Percentiles rank a stretch among this genome's conserved stretches.
phyloP scores from a whole-genome alignment of 2,888 invertebrate genomes.

The Cheilosia urbana region DNA sequence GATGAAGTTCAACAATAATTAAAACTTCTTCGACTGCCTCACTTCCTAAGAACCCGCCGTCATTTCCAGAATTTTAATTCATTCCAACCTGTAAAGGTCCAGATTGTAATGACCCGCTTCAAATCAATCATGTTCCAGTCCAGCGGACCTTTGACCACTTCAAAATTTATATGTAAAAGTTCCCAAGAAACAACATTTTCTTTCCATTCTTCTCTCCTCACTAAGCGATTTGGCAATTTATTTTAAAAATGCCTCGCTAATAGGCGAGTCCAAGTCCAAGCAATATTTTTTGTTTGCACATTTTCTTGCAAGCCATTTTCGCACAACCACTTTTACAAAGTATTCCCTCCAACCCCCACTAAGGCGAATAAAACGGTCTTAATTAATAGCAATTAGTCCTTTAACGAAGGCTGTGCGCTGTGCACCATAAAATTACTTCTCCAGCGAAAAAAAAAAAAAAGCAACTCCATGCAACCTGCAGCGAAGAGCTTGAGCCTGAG shows the following conservation, averaged over 20 bases:
- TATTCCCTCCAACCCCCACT: slow-evolving; percentile 22
- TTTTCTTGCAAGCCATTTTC: slow-evolving; percentile 16
- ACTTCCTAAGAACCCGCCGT: too few species aligned
- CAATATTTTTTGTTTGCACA: neutral
- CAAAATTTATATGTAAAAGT: neutral
- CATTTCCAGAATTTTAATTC: too few species aligned
- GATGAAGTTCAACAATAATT: too few species aligned
- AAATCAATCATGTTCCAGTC: neutral
- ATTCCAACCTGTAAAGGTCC: too few species aligned
- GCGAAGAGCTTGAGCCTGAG: slow-evolving; percentile 10
- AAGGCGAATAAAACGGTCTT: slow-evolving; percentile 53
- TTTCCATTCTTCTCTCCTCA: neutral
- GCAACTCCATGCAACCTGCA: neutral
- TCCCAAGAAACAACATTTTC: neutral
- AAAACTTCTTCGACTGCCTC: too few species aligned
- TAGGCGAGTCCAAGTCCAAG: neutral
- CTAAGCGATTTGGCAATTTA: slow-evolving; percentile 8
- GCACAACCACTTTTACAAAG: slow-evolving; percentile 29
- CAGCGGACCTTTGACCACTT: neutral
- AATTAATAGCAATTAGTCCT: slow-evolving; percentile 75
- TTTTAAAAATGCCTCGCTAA: slow-evolving; percentile 22
- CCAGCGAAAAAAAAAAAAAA: slow-evolving; percentile 15
- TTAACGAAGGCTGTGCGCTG: slow-evolving; percentile 68
- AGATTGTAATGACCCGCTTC: too few species aligned
- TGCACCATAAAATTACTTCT: slow-evolving; percentile 53